Evolutionary conservation across 1,140 invertebrate genomes (phyloP), one percentile per base, ranked within the genome.

Genomic region (Temnothorax curvispinosus): DNA sequence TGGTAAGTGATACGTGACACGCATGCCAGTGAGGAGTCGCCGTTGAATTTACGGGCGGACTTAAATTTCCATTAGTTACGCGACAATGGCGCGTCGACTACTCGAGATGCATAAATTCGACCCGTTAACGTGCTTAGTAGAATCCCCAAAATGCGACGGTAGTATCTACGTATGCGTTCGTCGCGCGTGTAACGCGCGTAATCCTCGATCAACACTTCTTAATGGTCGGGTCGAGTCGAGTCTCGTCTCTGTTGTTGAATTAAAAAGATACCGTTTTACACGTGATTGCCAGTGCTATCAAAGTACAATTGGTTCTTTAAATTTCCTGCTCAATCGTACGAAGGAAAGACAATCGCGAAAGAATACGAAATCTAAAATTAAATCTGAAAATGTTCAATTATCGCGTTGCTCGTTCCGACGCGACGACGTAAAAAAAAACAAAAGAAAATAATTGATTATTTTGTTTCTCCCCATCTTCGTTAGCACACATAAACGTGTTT

Each of bases 1-100:
- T 86, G 88, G 92, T 93, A 94, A 95, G 93, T 95, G 94, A 95
- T 94, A 95, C 94, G 94, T 94, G 93, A 94, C 94, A 94, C 93
- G 94, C 94, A 95, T 95, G 91, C 90, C 89, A 89, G 90, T 90
- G 91, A 91, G 93, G 90, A 87, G 91, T 88, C 90, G 90, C 90
- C 92, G 92, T 89, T 90, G 90, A 91, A 94, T 94, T 93, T 92
- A 89, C 91, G 87, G 81, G 89, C 91, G 91, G 93, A 93, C 92
- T 94, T 93, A 93, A 94, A 94, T 94, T 94, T 94, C 93, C 93
- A 94, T 94, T 94, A 93, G 93, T 94, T 94, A 94, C 93, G 90
- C 93, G 94, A 93, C 92, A 94, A 94, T 93, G 92, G 91, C 90
- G 89, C 87, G 88, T 78, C 87, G 90, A 90, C 91, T 92, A 89